Base-by-base conservation (phyloP, 2,888 invertebrate species). In the Eutolmus rufibarbis region DNA sequence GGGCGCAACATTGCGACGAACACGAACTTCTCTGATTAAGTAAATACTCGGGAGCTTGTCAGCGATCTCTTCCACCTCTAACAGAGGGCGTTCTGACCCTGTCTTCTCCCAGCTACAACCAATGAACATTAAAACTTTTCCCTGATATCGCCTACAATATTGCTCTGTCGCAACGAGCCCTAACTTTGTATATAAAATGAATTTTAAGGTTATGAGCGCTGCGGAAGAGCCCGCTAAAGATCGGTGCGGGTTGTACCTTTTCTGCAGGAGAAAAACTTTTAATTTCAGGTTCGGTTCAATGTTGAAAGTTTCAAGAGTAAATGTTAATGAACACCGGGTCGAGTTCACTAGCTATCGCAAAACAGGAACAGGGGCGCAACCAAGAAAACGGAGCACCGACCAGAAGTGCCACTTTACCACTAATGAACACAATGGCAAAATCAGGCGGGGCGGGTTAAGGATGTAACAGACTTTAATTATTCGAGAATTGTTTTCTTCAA, bases 121-220 rank as follows among this genome's bases (percentile, higher is more conserved):
- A 66, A 82, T 82, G 66, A 82, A 66, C 57, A 82, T 82, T 82
- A 82, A 82, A 82, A 82, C 82, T 82, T 82, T 66, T 56, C 57
- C 82, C 57, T 37, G 66, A 82, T 82, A 66, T 82, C 82, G 82
- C 82, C 82, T 66, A 66, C 82, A 82, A 82, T 82, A 82, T 82
- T 56, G 66, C 57, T 57, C 34, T 34, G 82, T 56, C 82, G 57
- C 57, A 82, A 57, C 28, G 82, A 82, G 34, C 82, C 57, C 66
- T 19, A 82, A 82, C 82, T 82, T 82, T 82, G 82, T 82, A n/a
- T 82, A 82, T 82, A 82, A 82, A 82, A 82, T 82, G 37, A 82
- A 82, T 82, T 82, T 79, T 82, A 82, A 82, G 82, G 66, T 82
- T 82, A 82, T 66, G 37, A 82, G 57, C 82, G 34, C 1, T 56